Evolutionary conservation across 2,797 vertebrate genomes (phyloP).

Genomic region (Liasis olivaceus): DNA sequence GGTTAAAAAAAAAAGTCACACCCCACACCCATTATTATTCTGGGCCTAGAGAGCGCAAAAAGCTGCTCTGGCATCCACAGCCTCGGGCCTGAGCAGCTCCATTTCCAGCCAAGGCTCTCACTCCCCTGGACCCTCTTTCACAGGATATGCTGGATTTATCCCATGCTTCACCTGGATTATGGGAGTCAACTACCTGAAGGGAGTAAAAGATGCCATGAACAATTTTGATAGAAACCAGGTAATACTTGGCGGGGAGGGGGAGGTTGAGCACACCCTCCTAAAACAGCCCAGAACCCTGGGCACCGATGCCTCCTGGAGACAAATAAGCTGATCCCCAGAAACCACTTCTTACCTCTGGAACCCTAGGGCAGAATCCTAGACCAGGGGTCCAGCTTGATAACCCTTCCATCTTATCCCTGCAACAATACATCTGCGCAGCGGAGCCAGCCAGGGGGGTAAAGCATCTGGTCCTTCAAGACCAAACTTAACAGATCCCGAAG

Average conservation of each 20-base stretch:
- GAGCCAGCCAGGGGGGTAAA: too few species aligned
- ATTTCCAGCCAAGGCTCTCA: background rate
- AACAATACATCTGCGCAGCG: background rate
- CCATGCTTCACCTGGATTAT: conserved; percentile 54
- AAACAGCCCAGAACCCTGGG: background rate
- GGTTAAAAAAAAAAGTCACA: background rate
- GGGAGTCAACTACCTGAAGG: conserved; percentile 50
- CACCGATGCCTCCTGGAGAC: background rate
- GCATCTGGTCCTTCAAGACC: background rate
- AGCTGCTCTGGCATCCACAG: background rate
- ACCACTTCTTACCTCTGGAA: background rate
- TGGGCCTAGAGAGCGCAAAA: background rate
- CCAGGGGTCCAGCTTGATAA: background rate
- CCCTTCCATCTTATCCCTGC: background rate
- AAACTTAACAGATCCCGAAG: background rate
- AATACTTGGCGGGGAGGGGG: background rate
- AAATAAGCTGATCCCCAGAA: background rate
- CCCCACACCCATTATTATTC: background rate
- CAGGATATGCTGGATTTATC: conserved; percentile 73
- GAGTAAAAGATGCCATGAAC: conserved; percentile 63
- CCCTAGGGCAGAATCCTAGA: background rate
- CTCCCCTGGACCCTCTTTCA: background rate
- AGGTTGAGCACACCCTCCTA: background rate
- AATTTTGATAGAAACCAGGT: conserved; percentile 73
- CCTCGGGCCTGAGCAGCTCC: too few species aligned